Base-by-base conservation (phyloP, 2,888 invertebrate genomes). In the Amaurobius ferox region DNA sequence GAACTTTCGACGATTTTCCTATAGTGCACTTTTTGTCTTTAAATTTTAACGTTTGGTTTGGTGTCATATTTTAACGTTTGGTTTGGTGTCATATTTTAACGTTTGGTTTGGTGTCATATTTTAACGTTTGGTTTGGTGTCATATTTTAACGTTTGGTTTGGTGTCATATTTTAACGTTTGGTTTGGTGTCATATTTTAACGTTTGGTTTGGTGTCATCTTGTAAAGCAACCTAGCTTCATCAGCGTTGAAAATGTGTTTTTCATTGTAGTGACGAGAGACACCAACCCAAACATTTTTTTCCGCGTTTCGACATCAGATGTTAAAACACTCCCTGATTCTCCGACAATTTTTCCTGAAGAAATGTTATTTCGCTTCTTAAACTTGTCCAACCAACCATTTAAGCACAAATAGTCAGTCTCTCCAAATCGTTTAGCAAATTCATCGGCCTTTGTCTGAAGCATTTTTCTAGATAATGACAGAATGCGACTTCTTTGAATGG, bases 21-120 rank as follows among this genome's bases (percentile, higher is more conserved):
- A 5, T 19, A 7, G 9, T 67, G 35, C 67, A 29, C n/a, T 67
- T 67, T 28, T 67, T 6, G 1, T 32, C 32, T 67, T 67, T 67
- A 67, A 67, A 67, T 35, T 67, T 67, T 35, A 67, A 30, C 16
- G 29, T 67, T 35, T 67, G 67, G 30, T 67, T 30, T 1, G 30
- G 67, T 30, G n/a, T n/a, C n/a, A n/a, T n/a, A n/a, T n/a, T n/a
- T n/a, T n/a, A n/a, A n/a, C n/a, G n/a, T n/a, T n/a, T n/a, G n/a
- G n/a, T n/a, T n/a, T n/a, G n/a, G n/a, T n/a, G n/a, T n/a, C n/a
- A n/a, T n/a, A n/a, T n/a, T n/a, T n/a, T n/a, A n/a, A n/a, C n/a
- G n/a, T n/a, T n/a, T n/a, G n/a, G n/a, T n/a, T n/a, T n/a, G n/a
- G n/a, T n/a, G n/a, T n/a, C n/a, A n/a, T n/a, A n/a, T n/a, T n/a